Evolutionary conservation across 2,113 vertebrate species (phyloP).

Genomic region (Carassius carassius): DNA sequence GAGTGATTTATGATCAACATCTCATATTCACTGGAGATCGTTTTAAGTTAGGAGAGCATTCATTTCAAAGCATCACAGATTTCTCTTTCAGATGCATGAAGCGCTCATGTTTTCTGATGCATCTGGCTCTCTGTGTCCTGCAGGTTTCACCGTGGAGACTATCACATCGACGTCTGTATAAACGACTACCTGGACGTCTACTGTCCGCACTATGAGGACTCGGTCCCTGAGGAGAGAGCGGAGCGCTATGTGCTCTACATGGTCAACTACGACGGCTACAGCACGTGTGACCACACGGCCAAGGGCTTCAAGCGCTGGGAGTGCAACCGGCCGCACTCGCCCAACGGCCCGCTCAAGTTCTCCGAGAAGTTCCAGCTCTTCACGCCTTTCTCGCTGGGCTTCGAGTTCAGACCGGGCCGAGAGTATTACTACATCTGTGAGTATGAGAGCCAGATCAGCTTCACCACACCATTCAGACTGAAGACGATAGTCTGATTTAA

Average conservation of each 20-base stretch:
- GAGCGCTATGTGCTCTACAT: slow-evolving; percentile 98
- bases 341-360: slow-evolving; percentile 96
- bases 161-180: slow-evolving; percentile 98
- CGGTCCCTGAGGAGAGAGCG: slow-evolving; percentile 90
- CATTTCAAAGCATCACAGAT: neutral
- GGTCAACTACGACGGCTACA: slow-evolving; percentile 99
- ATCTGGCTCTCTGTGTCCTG: neutral
- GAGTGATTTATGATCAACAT: neutral
- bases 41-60: neutral
- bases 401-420: slow-evolving; percentile 96
- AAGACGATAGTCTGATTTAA: neutral
- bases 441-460: slow-evolving; percentile 62
- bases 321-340: slow-evolving; percentile 89
- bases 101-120: too few species aligned
- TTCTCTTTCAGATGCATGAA: too few species aligned
- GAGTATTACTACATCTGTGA: slow-evolving; percentile 99
- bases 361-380: slow-evolving; percentile 99
- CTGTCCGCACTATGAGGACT: slow-evolving; percentile 96
- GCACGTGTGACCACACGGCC: slow-evolving; percentile 94
- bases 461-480: too few species aligned
- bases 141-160: slow-evolving; percentile 94
- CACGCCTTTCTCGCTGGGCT: slow-evolving; percentile 98
- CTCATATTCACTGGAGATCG: neutral
- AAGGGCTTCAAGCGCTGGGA: slow-evolving; percentile 78
- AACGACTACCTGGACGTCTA: slow-evolving; percentile 98